Conservation (phyloP, 2,888 invertebrate species). For the Itoplectis maculator region DNA sequence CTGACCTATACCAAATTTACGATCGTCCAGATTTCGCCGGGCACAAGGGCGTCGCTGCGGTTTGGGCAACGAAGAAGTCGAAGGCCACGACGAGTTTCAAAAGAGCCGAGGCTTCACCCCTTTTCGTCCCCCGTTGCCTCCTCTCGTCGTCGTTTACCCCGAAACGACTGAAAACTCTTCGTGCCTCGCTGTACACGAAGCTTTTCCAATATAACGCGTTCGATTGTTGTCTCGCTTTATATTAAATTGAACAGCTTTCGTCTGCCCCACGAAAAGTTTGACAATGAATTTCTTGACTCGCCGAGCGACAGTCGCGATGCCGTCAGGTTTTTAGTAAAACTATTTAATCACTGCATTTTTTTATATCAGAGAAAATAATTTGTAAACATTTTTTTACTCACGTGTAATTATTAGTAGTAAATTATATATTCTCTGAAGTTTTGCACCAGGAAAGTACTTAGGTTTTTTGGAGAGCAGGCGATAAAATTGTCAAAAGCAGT, state of each 20-base stretch:
- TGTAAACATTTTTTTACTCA: neutral
- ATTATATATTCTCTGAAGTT: no score
- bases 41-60: constrained; percentile 21
- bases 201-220: constrained; percentile 4
- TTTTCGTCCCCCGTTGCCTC: constrained; percentile 6
- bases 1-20: constrained; percentile 56
- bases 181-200: neutral
- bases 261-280: constrained; percentile 11
- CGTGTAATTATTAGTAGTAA: no score
- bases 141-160: constrained; percentile 40
- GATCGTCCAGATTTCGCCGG: constrained; percentile 37
- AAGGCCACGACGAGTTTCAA: constrained; percentile 53
- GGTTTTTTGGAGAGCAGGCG: neutral
- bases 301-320: neutral
- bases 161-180: constrained; percentile 8
- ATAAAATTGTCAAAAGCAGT: neutral
- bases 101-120: constrained; percentile 25
- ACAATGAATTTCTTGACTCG: neutral
- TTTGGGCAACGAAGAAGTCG: constrained; percentile 44
- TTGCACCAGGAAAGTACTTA: neutral
- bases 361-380: neutral
- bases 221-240: neutral
- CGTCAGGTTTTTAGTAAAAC: neutral
- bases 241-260: constrained; percentile 3
- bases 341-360: neutral